Evolutionary conservation across 2,888 invertebrate genomes (phyloP), one percentile per base, ranked within the genome.

Genomic region (Parthenolecanium corni): DNA sequence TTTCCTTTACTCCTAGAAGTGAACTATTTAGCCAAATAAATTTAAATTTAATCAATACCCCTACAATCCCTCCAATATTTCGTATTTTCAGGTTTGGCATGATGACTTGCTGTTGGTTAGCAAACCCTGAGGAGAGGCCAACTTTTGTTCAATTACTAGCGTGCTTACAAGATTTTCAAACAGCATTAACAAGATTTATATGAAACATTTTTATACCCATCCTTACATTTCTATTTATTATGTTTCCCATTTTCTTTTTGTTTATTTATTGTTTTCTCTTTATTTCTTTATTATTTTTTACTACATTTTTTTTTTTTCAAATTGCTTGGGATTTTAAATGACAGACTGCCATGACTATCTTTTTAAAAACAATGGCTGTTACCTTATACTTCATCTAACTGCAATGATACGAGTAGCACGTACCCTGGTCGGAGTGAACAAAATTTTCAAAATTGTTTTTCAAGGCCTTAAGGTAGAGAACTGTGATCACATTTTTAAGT

Each of bases 41-140:
- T n/a, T n/a, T n/a, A n/a, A n/a, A n/a, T n/a, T n/a, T n/a, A n/a
- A n/a, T n/a, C n/a, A n/a, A n/a, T n/a, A n/a, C n/a, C n/a, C n/a
- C n/a, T n/a, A n/a, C n/a, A n/a, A n/a, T n/a, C n/a, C n/a, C n/a
- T n/a, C n/a, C n/a, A n/a, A n/a, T n/a, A n/a, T n/a, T n/a, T n/a
- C n/a, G n/a, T n/a, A 11, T 6, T 69, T 72, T 21, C 73, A 83
- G 83, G 73, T 85, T 82, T 70, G 82, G 83, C 52, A 76, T 85
- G 65, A 86, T 85, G 85, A 82, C 82, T 4, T 84, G 84, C 74
- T 85, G 85, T 70, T 86, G 85, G 85, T 74, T 83, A n/a, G 76
- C 78, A 20, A 76, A 80, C 49, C 77, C 81, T 0, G 76, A 80
- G 53, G 80, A 83, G 66, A 76, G 86, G 47, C 85, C 85, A 0